These are phyloP conservation scores for Pogona vitticeps DNA, from an alignment of 2,113 vertebrate species.

Conservation along the genomic window DNA sequence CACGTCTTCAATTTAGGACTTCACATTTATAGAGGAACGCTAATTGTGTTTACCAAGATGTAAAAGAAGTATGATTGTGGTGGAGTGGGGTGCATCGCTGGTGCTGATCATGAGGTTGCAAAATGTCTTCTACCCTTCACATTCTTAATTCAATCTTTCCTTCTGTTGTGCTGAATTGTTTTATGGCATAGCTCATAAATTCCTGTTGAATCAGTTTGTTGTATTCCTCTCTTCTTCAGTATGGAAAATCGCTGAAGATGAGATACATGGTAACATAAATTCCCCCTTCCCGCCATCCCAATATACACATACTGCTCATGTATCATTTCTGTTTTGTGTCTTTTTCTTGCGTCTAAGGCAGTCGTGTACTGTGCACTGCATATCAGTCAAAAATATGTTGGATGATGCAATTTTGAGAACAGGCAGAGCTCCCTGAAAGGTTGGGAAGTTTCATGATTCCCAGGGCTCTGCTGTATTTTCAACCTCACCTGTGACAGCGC, in stretches of 20 bases:
- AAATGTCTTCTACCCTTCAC: too few species aligned
- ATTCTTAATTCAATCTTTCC: too few species aligned
- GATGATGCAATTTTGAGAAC: constrained; percentile 4
- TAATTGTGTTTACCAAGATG: too few species aligned
- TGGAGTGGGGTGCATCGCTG: too few species aligned
- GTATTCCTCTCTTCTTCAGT: not conserved
- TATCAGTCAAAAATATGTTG: not conserved
- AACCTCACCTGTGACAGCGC: constrained; percentile 3
- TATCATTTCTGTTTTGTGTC: not conserved
- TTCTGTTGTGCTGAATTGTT: not conserved
- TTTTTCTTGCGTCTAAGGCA: constrained; percentile 12
- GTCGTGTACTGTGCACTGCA: not conserved
- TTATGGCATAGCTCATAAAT: not conserved
- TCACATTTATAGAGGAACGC: too few species aligned
- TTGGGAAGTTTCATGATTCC: constrained; percentile 12
- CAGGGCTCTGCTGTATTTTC: constrained; percentile 37
- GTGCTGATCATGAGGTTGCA: too few species aligned
- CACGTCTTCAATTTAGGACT: too few species aligned
- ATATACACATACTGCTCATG: not conserved
- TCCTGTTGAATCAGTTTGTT: not conserved
- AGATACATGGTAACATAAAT: not conserved
- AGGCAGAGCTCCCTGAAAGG: not conserved
- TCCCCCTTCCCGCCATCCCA: not conserved
- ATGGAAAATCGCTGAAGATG: not conserved
- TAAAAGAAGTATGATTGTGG: too few species aligned